Base-by-base conservation (phyloP, 1,140 invertebrate genomes). In the Cepaea nemoralis region DNA sequence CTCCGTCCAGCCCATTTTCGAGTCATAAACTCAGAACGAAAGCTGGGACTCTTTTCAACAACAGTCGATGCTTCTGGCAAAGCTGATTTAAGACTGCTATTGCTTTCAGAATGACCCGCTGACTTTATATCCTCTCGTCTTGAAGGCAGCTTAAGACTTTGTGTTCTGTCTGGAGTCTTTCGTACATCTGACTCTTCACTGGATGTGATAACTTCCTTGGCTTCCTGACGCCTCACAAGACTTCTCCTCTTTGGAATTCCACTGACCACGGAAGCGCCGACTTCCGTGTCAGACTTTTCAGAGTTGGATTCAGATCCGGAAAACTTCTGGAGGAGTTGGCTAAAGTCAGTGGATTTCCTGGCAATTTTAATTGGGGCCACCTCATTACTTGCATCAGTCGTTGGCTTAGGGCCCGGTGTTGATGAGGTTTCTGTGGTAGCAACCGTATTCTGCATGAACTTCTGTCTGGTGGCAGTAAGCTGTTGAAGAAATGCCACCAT, bases 291-390 rank as follows among this genome's bases (percentile, higher is more conserved):
- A 3, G 80, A 82, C 31, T 71, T 69, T 31, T 85, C 82, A 6
- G 84, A 83, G 48, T 82, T 82, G 59, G 84, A 85, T 24, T 85
- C 84, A 0, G 84, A 85, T 35, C 80, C 73, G 35, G 84, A 85
- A 70, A 85, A 85, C 67, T 84, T 85, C 35, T 82, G 78, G 6
- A 85, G 70, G 0, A 85, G 81, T 48, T 81, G 82, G 24, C 50
- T 67, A 50, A 85, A 83, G 16, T 85, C 79, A 33, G 80, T 82
- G 16, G 79, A 45, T 1, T 80, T 40, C 12, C 35, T n/a, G 22
- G 50, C 22, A 35, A 42, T 31, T 70, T 59, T 55, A 3, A 33
- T 73, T 10, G 19, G 50, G 3, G 8, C 33, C 24, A 8, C 12
- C 24, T 33, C 48, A 0, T 73, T 27, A n/a, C 24, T 27, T 1